Evolutionary conservation across 64 coral and sea anemone species (phyloP), one percentile per base, ranked within the genome.

Genomic region (Exaiptasia diaphana): DNA sequence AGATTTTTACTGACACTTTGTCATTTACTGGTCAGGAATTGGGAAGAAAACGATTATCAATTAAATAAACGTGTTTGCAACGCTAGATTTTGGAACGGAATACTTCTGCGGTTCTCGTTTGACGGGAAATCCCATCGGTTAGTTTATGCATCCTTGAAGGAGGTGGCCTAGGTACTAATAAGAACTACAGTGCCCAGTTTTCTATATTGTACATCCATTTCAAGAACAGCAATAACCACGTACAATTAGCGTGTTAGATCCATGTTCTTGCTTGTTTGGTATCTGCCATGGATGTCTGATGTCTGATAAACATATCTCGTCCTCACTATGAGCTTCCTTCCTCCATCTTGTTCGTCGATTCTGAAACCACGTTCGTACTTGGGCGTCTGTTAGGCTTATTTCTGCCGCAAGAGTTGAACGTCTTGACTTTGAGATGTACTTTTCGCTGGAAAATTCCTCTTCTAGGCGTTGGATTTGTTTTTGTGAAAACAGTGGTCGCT

Each of bases 281-380:
- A 67, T 18, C 17, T 55, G 61, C 63, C 14, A 77, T 3, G 23
- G 65, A 35, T 65, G 39, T 35, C 26, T 37, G 41, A 52, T 24
- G 40, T 67, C 57, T 5, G 50, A 39, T 7, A 77, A 41, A 52
- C n/a, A 65, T 7, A 52, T 60, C 20, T 33, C 53, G 8, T 40
- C 74, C n/a, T 77, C 50, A 6, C 54, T 35, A 9, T 59, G 32
- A 4, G 58, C 54, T 21, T 77, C 74, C 14, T 77, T 77, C 24
- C 74, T 31, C 78, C 78, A 81, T 58, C 53, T 81, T 49, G 78
- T 67, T 28, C 78, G 23, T 46, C 78, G 38, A 48, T 81, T 81
- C 67, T 81, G 78, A 14, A 81, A 81, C 78, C 78, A 81, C 5
- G 62, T 81, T 25, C 53, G 48, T 1, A 81, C 78, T 81, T 81